Percentiles rank a stretch among this genome's conserved stretches.
Evolutionary conservation across 2,888 invertebrate genomes (phyloP).

Genomic region (Argynnis bischoffii): DNA sequence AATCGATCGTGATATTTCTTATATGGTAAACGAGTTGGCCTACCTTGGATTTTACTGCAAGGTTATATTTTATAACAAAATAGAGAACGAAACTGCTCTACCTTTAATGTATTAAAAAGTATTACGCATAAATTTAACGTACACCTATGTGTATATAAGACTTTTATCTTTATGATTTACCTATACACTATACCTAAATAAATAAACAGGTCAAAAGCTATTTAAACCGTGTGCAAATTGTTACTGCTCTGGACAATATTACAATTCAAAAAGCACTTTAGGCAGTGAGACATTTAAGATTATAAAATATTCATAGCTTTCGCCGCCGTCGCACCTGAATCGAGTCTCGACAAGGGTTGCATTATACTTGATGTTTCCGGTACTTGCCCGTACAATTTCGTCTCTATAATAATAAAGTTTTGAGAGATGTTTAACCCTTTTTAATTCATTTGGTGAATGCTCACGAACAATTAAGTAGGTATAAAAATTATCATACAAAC

Average conservation of each 20-base stretch:
- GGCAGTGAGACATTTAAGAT: conserved; percentile 27
- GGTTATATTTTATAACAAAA: conserved; percentile 7
- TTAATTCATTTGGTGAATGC: not conserved
- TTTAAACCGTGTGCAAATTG: conserved; percentile 10
- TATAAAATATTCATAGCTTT: conserved; percentile 32
- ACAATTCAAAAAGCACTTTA: conserved; percentile 19
- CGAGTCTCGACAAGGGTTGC: conserved; percentile 23
- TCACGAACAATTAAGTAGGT: conserved; percentile 6
- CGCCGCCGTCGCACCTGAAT: conserved; percentile 25
- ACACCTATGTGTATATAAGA: no score
- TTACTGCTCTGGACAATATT: conserved; percentile 10
- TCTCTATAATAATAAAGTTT: conserved; percentile 20
- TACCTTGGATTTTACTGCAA: conserved; percentile 21
- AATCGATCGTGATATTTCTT: conserved; percentile 8
- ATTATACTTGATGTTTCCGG: conserved; percentile 33
- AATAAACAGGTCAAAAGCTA: not conserved
- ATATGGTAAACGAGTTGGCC: conserved; percentile 12
- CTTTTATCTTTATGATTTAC: no score
- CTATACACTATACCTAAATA: not conserved
- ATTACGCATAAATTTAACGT: no score
- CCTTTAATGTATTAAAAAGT: not conserved
- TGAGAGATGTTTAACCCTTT: conserved; percentile 4
- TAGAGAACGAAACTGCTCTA: not conserved
- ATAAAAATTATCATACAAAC: conserved; percentile 23
- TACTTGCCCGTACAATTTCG: conserved; percentile 18